Percentiles rank a stretch among this genome's conserved stretches.
Evolutionary conservation across 2,797 vertebrate genomes (phyloP).

Genomic region (Limosa lapponica): DNA sequence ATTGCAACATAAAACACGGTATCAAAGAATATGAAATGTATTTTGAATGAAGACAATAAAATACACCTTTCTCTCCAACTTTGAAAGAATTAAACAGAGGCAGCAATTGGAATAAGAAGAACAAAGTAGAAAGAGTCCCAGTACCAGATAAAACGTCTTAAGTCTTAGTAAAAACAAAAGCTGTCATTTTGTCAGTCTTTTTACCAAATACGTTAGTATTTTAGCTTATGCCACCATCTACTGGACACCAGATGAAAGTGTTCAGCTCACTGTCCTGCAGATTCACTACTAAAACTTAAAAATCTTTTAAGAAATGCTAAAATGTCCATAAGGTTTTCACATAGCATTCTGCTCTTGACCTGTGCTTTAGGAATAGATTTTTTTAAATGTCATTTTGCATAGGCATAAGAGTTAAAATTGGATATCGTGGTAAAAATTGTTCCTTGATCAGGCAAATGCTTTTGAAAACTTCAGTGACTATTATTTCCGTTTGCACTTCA

Average conservation of each 20-base stretch:
- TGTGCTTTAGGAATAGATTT: not conserved
- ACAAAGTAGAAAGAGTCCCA: not conserved
- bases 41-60: not conserved
- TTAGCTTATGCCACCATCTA: conserved; percentile 74
- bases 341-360: not conserved
- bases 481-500: not conserved
- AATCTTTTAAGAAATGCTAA: not conserved
- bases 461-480: not conserved
- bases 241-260: not conserved
- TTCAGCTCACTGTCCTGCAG: not conserved
- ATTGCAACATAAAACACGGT: not conserved
- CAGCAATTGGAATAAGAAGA: not conserved
- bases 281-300: not conserved
- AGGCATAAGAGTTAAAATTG: not conserved
- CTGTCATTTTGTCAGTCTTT: conserved; percentile 25
- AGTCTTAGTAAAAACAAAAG: conserved; percentile 42
- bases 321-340: not conserved
- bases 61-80: not conserved
- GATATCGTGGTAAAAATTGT: not conserved
- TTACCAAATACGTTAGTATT: not conserved
- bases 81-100: not conserved
- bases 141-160: conserved; percentile 27
- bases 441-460: not conserved
- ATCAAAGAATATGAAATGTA: not conserved
- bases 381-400: not conserved